Conservation (phyloP, 2,113 vertebrate genomes). For the Mus musculus region GRCm39 chr5:74265501-74266000, state of each 20-base stretch:
- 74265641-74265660: too few relatives aligned
- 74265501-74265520: neutral
- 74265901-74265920: neutral
- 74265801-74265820: neutral
- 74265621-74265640: neutral
- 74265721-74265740: neutral
- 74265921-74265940: neutral
- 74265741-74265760: slow-evolving; percentile 20
- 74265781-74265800: neutral
- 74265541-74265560: neutral
- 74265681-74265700: neutral
- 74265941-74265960: neutral
- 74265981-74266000: neutral
- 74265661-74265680: neutral
- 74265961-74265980: neutral
- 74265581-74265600: neutral
- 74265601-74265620: neutral
- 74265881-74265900: neutral
- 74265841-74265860: neutral
- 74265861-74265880: neutral
- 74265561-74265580: neutral
- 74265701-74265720: neutral
- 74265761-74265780: slow-evolving; percentile 1
- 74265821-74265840: neutral
- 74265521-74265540: neutral